Evolutionary conservation across 53 echinoderm and acorn worm genomes (phyloP).

Genomic region (Arbacia lixula): DNA sequence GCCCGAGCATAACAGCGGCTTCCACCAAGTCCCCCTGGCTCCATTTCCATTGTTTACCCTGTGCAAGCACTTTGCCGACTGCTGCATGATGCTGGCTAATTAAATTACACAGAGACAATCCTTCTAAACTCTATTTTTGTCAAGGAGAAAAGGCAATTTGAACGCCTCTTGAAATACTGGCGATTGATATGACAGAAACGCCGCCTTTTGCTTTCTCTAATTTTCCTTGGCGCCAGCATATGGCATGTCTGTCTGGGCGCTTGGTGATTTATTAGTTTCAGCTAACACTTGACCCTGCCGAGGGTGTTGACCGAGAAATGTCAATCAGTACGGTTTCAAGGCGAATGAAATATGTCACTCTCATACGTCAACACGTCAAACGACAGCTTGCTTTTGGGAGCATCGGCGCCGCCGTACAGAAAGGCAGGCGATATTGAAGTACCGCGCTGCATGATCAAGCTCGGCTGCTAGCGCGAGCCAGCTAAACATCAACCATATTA

Average conservation of each 20-base stretch:
- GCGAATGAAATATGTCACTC: conserved; percentile 96
- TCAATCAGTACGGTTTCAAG: conserved; percentile 82
- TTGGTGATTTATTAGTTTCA: conserved; percentile 75
- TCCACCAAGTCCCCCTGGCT: conserved; percentile 62
- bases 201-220: conserved; percentile 66
- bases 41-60: conserved; percentile 67
- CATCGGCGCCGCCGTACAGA: conserved; percentile 62
- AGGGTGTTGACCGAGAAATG: conserved; percentile 98
- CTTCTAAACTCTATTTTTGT: conserved; percentile 58
- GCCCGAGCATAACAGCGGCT: conserved; percentile 47
- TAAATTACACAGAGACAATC: conserved; percentile 65
- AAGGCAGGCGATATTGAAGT: conserved; percentile 60
- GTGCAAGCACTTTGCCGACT: conserved; percentile 65
- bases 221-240: conserved; percentile 62
- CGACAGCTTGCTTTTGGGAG: conserved; percentile 49
- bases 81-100: conserved; percentile 61
- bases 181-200: conserved; percentile 62
- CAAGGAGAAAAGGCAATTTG: conserved; percentile 61
- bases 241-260: conserved; percentile 62
- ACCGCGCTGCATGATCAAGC: conserved; percentile 43
- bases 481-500: conserved; percentile 43
- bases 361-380: conserved; percentile 82
- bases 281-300: conserved; percentile 88
- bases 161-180: conserved; percentile 62
- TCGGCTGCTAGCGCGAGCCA: conserved; percentile 28